Evolutionary conservation across 2,113 vertebrate species (phyloP).

Genomic region (Cyanistes caeruleus): DNA sequence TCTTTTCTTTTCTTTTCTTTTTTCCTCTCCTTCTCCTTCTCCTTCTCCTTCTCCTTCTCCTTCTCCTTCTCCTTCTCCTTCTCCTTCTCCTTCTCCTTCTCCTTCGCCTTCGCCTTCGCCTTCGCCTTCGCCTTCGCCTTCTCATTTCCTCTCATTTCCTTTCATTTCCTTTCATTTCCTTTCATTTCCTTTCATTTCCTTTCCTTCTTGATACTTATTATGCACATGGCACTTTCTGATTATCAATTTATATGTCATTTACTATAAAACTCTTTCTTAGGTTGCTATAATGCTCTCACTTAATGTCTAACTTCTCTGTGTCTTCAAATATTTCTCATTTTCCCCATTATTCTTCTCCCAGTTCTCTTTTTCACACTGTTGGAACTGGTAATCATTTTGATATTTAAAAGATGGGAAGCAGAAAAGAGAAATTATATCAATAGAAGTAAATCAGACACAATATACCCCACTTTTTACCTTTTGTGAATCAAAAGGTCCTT

Average conservation of each 20-base stretch:
- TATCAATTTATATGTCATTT: background rate
- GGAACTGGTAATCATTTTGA: background rate
- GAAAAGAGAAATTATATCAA: background rate
- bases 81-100: too few relatives aligned
- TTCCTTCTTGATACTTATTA: background rate
- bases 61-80: too few relatives aligned
- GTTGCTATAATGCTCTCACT: background rate
- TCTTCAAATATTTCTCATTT: background rate
- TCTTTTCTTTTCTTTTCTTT: too few relatives aligned
- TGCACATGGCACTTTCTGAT: background rate
- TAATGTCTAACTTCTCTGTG: background rate
- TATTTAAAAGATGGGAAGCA: background rate
- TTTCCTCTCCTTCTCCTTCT: too few relatives aligned
- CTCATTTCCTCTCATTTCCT: too few relatives aligned
- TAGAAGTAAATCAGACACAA: background rate
- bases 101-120: too few relatives aligned
- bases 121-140: too few relatives aligned
- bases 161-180: too few relatives aligned
- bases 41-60: too few relatives aligned
- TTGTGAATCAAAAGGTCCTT: background rate
- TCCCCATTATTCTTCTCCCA: background rate
- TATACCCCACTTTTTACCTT: background rate
- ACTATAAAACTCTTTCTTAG: background rate
- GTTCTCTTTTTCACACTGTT: background rate
- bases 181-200: background rate